Conservation (phyloP, 2,888 invertebrate genomes). For the Rhamphomyia laevipes region DNA sequence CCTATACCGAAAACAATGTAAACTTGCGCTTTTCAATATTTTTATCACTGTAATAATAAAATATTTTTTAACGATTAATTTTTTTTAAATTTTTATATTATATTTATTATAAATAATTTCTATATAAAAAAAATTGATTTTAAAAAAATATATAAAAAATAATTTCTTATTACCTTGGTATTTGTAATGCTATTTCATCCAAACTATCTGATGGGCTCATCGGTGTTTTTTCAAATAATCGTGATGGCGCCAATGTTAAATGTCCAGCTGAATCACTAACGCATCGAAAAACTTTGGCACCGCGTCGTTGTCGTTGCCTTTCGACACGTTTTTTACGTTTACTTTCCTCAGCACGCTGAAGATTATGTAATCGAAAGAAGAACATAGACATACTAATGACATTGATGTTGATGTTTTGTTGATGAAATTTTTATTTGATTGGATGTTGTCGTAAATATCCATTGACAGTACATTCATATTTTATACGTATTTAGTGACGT, state of each 20-base stretch:
- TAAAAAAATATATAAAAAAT: conserved; percentile 2
- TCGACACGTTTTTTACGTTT: conserved; percentile 50
- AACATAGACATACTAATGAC: conserved; percentile 76
- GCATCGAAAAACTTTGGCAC: conserved; percentile 45
- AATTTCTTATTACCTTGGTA: conserved; percentile 61
- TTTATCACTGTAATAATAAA: neutral
- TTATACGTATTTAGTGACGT: too few relatives aligned
- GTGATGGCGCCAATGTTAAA: conserved; percentile 61
- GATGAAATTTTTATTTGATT: too few relatives aligned
- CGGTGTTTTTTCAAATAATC: conserved; percentile 73
- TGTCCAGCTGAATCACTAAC: conserved; percentile 39
- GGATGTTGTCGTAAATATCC: too few relatives aligned
- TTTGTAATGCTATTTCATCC: conserved; percentile 84
- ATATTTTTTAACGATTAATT: neutral
- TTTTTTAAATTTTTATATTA: neutral
- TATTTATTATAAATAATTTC: neutral
- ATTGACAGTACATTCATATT: too few relatives aligned
- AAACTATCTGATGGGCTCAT: conserved; percentile 77
- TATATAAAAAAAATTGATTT: neutral
- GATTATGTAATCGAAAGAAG: conserved; percentile 89
- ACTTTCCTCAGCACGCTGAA: conserved; percentile 72
- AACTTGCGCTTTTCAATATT: neutral
- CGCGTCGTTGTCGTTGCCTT: conserved; percentile 37
- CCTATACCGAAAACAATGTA: too few relatives aligned
- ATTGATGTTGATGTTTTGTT: too few relatives aligned